Percentiles rank a stretch among this genome's conserved stretches.
Conservation (phyloP, 30 jellyfish, hydroid and myxozoan genomes). For the Rhopilema esculentum region DNA sequence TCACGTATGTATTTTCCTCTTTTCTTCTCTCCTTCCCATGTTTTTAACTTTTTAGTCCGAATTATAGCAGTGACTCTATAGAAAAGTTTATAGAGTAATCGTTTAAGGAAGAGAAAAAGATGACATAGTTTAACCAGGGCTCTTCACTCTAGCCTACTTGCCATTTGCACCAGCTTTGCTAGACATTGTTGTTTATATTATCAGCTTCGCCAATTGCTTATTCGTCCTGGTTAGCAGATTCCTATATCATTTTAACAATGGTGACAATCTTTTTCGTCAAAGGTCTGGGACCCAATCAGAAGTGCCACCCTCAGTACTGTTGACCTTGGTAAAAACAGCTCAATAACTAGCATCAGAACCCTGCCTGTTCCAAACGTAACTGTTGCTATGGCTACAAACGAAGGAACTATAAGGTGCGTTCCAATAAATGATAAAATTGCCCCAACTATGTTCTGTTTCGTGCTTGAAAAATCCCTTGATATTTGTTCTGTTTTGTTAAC, state of each 20-base stretch:
- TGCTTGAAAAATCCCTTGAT: too few relatives aligned
- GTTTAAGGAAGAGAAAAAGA: too few relatives aligned
- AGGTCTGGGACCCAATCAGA: constrained; percentile 96
- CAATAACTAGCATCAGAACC: constrained; percentile 79
- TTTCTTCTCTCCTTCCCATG: not conserved
- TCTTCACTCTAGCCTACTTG: too few relatives aligned
- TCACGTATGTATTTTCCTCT: constrained; percentile 84
- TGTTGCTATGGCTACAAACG: constrained; percentile 92
- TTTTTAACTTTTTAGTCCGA: not conserved
- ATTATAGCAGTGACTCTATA: not conserved
- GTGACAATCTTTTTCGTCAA: not conserved
- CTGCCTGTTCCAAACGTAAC: constrained; percentile 87
- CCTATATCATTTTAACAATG: not conserved
- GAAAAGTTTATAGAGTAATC: too few relatives aligned
- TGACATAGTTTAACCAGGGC: too few relatives aligned
- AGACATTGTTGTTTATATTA: too few relatives aligned
- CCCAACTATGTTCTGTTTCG: too few relatives aligned
- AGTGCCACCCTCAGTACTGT: constrained; percentile 61
- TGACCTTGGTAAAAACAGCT: constrained; percentile 67
- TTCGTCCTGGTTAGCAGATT: too few relatives aligned
- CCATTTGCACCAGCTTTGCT: too few relatives aligned
- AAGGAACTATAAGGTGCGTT: constrained; percentile 86
- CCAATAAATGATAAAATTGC: not conserved
- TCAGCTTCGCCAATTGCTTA: too few relatives aligned
- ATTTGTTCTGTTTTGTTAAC: too few relatives aligned